These are phyloP conservation scores for Falco peregrinus DNA, from an alignment of 2,797 vertebrate genomes.

Conservation along the genomic window DNA sequence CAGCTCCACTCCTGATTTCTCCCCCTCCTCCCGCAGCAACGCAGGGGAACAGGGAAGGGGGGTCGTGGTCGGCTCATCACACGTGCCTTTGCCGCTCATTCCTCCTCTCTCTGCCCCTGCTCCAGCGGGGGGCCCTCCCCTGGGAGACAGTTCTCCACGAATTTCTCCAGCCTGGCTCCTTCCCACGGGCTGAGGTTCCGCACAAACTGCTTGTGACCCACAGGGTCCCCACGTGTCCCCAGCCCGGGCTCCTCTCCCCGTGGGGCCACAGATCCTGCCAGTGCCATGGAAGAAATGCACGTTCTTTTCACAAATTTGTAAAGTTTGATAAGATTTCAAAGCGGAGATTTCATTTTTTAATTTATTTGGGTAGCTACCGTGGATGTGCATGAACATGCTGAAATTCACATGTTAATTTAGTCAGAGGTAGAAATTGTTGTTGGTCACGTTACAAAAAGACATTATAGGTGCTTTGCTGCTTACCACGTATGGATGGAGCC, in stretches of 20 bases:
- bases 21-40: fast-evolving
- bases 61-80: background rate
- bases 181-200: too few relatives aligned
- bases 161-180: too few relatives aligned
- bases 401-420: background rate
- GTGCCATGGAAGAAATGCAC: background rate
- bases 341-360: background rate
- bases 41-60: fast-evolving
- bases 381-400: fast-evolving
- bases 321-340: background rate
- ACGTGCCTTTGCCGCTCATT: background rate
- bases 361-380: background rate
- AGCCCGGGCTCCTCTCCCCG: too few relatives aligned
- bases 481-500: background rate
- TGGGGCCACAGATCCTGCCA: too few relatives aligned
- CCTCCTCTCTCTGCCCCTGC: background rate
- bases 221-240: too few relatives aligned
- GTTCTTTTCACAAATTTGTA: background rate
- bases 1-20: background rate
- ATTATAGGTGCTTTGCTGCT: background rate
- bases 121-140: background rate
- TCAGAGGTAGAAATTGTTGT: background rate
- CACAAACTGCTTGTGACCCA: too few relatives aligned
- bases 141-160: background rate
- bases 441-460: background rate